These are phyloP conservation scores for Trichogramma evanescens DNA, from an alignment of 2,888 invertebrate species.

Conservation along the genomic window DNA sequence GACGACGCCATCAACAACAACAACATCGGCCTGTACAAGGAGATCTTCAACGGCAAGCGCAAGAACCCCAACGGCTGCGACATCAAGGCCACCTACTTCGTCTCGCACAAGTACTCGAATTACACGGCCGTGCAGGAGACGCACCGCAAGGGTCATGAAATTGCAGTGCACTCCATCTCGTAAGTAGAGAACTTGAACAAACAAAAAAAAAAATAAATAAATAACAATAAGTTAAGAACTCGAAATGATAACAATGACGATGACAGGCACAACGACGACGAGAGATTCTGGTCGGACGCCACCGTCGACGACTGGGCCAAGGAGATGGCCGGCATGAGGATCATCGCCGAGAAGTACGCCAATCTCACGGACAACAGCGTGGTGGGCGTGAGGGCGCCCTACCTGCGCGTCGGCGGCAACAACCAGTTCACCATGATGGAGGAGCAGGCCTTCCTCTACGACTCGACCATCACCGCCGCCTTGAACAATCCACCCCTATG, in stretches of 20 bases:
- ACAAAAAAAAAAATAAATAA: no score
- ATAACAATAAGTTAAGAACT: no score
- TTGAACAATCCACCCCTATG: constrained; percentile 87
- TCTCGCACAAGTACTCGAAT: constrained; percentile 89
- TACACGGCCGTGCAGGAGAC: constrained; percentile 89
- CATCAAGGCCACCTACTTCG: constrained; percentile 86
- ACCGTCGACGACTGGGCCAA: constrained; percentile 89
- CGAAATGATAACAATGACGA: no score
- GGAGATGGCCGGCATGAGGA: constrained; percentile 90
- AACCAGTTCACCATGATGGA: constrained; percentile 97
- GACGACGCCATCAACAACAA: constrained; percentile 94
- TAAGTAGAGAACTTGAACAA: constrained; percentile 55
- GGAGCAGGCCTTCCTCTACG: constrained; percentile 89
- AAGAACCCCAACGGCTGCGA: constrained; percentile 91
- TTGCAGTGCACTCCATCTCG: constrained; percentile 90
- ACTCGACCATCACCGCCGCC: constrained; percentile 90
- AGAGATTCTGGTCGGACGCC: constrained; percentile 88
- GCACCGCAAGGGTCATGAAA: constrained; percentile 86
- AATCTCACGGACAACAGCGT: constrained; percentile 87
- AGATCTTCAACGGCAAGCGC: constrained; percentile 81
- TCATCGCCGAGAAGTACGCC: constrained; percentile 82
- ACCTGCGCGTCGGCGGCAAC: constrained; percentile 86
- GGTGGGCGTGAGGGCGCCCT: constrained; percentile 84
- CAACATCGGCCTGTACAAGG: constrained; percentile 88
- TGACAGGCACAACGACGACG: constrained; percentile 79